These are phyloP conservation scores for Pseudanteris insignis DNA, from an alignment of 2,888 invertebrate species.

Conservation along the genomic window DNA sequence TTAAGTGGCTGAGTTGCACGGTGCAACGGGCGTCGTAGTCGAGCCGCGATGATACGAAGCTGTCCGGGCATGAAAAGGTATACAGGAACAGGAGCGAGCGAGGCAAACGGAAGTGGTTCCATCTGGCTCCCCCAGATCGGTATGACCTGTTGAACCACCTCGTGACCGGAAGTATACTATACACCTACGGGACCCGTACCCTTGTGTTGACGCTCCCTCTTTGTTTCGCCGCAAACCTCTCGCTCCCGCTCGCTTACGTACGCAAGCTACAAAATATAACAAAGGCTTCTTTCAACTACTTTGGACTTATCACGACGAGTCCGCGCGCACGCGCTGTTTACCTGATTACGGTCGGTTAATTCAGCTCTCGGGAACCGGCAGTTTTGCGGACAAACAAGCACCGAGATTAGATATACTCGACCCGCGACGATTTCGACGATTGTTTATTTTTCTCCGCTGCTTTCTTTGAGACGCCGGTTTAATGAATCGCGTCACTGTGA, in stretches of 20 bases:
- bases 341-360: conserved; percentile 23
- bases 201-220: conserved; percentile 23
- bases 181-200: conserved; percentile 56
- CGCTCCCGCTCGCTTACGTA: conserved; percentile 31
- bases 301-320: conserved; percentile 53
- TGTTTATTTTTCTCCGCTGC: not conserved
- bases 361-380: not conserved
- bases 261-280: conserved; percentile 55
- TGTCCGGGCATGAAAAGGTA: conserved; percentile 49
- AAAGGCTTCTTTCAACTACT: conserved; percentile 58
- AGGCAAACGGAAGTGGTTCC: conserved; percentile 64
- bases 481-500: conserved; percentile 9
- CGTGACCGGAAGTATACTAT: conserved; percentile 65
- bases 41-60: conserved; percentile 35
- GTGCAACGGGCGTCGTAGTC: not conserved
- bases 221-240: conserved; percentile 12
- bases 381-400: conserved; percentile 12
- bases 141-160: conserved; percentile 67
- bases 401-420: conserved; percentile 24
- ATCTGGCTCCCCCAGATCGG: conserved; percentile 64
- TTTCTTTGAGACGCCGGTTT: no score
- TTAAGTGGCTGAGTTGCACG: conserved; percentile 19
- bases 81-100: conserved; percentile 36
- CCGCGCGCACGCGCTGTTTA: no score
- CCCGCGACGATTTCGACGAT: not conserved